Conservation (phyloP, 2,113 vertebrate genomes). For the Ursus arctos region DNA sequence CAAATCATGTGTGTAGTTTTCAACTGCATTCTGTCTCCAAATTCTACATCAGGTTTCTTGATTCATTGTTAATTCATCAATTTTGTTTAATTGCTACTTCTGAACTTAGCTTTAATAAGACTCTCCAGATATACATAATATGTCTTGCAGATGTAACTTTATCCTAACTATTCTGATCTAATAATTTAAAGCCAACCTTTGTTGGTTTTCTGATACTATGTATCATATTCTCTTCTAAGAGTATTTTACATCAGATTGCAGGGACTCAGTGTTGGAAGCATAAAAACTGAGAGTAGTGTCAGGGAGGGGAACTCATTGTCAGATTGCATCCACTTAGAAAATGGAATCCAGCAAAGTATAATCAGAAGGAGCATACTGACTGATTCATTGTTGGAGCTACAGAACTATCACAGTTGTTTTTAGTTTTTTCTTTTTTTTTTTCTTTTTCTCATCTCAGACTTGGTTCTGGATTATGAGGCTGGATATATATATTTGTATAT, state of each 20-base stretch:
- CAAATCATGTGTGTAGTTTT: background rate
- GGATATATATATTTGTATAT: background rate
- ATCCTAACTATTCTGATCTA: background rate
- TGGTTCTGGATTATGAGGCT: background rate
- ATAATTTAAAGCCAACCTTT: background rate
- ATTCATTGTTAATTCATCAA: background rate
- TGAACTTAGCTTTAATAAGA: background rate
- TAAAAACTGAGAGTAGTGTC: background rate
- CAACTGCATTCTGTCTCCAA: background rate
- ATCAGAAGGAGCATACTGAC: background rate
- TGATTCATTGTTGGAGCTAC: background rate
- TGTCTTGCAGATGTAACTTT: background rate
- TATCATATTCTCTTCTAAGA: background rate
- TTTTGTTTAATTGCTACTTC: background rate
- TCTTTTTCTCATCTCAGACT: background rate
- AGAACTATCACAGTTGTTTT: background rate
- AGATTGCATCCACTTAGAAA: background rate
- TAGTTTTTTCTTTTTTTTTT: background rate
- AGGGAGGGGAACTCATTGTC: background rate
- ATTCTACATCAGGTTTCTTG: background rate
- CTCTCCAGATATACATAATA: background rate
- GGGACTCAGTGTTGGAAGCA: background rate
- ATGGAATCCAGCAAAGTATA: background rate
- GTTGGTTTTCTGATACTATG: background rate
- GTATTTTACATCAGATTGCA: background rate